Conservation (phyloP, 2,888 invertebrate genomes). For the Chrysopilus asiliformis region DNA sequence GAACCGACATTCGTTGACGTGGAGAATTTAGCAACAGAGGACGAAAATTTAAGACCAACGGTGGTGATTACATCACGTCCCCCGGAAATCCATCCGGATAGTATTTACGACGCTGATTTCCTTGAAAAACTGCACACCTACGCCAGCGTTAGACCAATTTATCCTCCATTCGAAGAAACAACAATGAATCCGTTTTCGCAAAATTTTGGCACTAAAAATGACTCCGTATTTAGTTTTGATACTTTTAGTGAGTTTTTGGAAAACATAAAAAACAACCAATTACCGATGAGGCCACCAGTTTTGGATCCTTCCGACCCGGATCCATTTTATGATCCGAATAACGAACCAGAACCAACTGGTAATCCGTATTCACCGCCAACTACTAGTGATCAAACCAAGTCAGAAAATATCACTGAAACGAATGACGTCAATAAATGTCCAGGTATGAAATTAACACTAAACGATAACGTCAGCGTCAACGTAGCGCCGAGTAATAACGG, state of each 20-base stretch:
- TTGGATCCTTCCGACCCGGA: constrained; percentile 16
- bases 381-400: background rate
- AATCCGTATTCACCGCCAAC: background rate
- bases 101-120: no score
- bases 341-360: background rate
- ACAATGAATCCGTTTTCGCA: no score
- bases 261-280: constrained; percentile 5
- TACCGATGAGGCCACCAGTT: background rate
- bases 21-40: background rate
- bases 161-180: constrained; percentile 1
- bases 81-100: no score
- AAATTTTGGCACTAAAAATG: background rate
- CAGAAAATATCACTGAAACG: background rate
- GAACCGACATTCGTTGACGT: background rate
- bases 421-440: no score
- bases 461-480: constrained; percentile 12
- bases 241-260: constrained; percentile 2
- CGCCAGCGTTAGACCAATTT: background rate
- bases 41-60: background rate
- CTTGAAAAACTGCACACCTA: background rate
- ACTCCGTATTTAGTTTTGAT: background rate
- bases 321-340: constrained; percentile 11
- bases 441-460: constrained; percentile 9
- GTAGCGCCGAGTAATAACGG: constrained; percentile 6
- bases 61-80: constrained; percentile 3